Evolutionary conservation across 2,113 vertebrate species (phyloP).

Genomic region (Ammodytes dubius): DNA sequence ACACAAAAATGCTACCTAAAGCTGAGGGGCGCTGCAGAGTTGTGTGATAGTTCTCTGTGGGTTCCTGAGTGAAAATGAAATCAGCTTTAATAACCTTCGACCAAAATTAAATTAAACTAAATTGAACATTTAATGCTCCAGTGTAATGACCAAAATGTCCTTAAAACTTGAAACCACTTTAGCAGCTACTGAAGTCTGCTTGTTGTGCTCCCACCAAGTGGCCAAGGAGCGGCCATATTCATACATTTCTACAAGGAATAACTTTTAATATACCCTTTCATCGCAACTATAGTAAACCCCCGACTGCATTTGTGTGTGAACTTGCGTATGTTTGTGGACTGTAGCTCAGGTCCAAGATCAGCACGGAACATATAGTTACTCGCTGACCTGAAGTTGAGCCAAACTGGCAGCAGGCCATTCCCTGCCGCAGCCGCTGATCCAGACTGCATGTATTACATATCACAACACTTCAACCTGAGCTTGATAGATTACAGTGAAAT

Average conservation of each 20-base stretch:
- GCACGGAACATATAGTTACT: slow-evolving; percentile 30
- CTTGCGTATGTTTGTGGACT: not conserved
- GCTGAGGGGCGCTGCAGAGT: too few species aligned
- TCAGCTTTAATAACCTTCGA: too few species aligned
- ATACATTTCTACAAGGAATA: not conserved
- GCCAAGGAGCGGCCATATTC: not conserved
- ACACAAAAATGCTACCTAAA: too few species aligned
- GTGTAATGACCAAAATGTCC: too few species aligned
- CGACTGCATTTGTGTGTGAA: not conserved
- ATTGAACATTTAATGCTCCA: too few species aligned
- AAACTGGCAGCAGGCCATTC: slow-evolving; percentile 41
- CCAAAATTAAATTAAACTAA: too few species aligned
- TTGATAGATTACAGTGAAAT: slow-evolving; percentile 44
- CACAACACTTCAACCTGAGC: slow-evolving; percentile 19
- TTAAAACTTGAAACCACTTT: too few species aligned
- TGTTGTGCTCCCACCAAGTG: not conserved
- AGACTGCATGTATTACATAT: slow-evolving; percentile 7
- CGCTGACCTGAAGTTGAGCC: slow-evolving; percentile 31
- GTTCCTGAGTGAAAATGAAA: too few species aligned
- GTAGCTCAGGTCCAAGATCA: slow-evolving; percentile 35
- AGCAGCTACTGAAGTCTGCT: not conserved
- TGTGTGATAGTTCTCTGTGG: too few species aligned
- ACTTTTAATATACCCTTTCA: not conserved
- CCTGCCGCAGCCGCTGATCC: slow-evolving; percentile 3
- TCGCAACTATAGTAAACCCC: not conserved